These are phyloP conservation scores for Chrysemys picta DNA, from an alignment of 2,113 vertebrate genomes.

Conservation along the genomic window DNA sequence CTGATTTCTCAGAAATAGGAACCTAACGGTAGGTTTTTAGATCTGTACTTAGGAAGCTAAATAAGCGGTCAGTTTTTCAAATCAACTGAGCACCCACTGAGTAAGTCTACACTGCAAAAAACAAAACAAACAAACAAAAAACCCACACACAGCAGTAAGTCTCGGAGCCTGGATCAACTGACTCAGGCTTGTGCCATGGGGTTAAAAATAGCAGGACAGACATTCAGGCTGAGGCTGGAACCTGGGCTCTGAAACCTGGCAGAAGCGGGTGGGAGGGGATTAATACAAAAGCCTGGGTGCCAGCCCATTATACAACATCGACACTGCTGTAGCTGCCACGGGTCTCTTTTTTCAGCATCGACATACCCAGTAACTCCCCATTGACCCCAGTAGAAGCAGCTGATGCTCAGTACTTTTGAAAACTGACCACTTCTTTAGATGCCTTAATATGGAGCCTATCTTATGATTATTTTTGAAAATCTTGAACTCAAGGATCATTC, in stretches of 20 bases:
- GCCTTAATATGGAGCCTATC: not conserved
- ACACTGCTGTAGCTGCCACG: not conserved
- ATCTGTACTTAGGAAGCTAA: not conserved
- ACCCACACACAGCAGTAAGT: not conserved
- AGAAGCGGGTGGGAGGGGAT: not conserved
- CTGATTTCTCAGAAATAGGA: not conserved
- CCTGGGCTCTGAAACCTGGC: not conserved
- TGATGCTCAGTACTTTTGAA: not conserved
- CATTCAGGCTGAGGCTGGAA: not conserved
- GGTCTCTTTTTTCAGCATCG: not conserved
- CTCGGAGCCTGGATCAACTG: not conserved
- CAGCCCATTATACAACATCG: not conserved
- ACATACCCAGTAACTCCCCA: not conserved
- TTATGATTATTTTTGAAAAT: not conserved
- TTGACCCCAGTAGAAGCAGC: accelerated
- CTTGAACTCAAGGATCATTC: not conserved
- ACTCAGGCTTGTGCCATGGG: not conserved
- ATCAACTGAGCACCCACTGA: not conserved
- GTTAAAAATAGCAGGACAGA: not conserved
- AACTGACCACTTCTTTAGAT: not conserved
- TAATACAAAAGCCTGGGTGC: not conserved
- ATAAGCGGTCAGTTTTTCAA: not conserved
- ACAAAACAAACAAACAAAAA: not conserved
- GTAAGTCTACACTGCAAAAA: not conserved
- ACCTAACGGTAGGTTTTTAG: not conserved